These are phyloP conservation scores for Cephonodes hylas DNA, from an alignment of 2,888 invertebrate species.

Conservation along the genomic window DNA sequence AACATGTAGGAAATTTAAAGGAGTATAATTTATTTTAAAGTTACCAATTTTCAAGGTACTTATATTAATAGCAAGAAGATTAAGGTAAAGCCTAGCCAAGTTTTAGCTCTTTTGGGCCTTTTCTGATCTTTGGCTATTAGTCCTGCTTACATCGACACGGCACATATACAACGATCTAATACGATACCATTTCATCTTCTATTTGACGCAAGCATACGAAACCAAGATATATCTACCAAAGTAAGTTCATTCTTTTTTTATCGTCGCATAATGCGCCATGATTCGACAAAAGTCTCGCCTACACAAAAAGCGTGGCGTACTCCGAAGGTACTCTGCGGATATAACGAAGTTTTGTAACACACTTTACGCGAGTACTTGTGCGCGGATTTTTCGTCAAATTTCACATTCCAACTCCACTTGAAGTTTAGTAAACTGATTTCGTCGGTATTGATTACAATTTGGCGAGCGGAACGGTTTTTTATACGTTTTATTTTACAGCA, in stretches of 20 bases:
- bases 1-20: too few species aligned
- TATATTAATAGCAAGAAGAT: too few species aligned
- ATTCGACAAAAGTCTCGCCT: background rate
- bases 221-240: background rate
- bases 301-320: constrained; percentile 3
- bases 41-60: too few species aligned
- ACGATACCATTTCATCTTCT: too few species aligned
- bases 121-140: too few species aligned
- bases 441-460: constrained; percentile 8
- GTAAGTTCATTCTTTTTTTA: background rate
- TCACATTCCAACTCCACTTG: constrained; percentile 6
- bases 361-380: constrained; percentile 1
- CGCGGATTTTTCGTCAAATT: constrained; percentile 5
- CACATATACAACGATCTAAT: too few species aligned
- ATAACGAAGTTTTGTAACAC: constrained; percentile 6
- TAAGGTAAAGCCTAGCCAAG: too few species aligned
- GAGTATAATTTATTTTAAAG: too few species aligned
- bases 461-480: background rate
- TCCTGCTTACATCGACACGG: too few species aligned
- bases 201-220: too few species aligned
- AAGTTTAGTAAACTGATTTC: constrained; percentile 3
- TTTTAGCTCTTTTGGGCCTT: too few species aligned
- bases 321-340: background rate
- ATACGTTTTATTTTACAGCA: background rate
- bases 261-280: constrained; percentile 2